Percentiles rank a stretch among this genome's conserved stretches.
Conservation (phyloP, 2,113 vertebrate genomes). For the Manacus vitellinus region DNA sequence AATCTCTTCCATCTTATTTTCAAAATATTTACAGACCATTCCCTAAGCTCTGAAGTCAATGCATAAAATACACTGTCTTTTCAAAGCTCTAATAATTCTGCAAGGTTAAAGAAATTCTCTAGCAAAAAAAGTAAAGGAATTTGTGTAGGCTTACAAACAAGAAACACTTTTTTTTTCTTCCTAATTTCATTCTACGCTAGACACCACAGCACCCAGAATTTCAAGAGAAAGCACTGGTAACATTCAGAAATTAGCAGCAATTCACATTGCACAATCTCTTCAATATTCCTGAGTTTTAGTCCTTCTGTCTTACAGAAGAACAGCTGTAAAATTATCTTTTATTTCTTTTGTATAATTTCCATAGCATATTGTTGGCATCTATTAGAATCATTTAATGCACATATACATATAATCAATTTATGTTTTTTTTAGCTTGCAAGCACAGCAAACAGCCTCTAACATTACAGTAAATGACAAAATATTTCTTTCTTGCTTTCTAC, state of each 20-base stretch:
- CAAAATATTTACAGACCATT: background rate
- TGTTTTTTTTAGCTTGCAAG: background rate
- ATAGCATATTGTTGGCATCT: background rate
- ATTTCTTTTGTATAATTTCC: background rate
- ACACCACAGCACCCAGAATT: background rate
- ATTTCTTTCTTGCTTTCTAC: background rate
- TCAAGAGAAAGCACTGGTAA: background rate
- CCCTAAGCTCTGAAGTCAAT: background rate
- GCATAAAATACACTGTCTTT: background rate
- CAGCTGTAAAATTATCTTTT: background rate
- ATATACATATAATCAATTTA: background rate
- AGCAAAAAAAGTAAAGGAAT: background rate
- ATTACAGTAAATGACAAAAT: background rate
- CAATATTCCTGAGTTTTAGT: background rate
- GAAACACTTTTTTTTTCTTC: background rate
- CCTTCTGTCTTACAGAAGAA: background rate
- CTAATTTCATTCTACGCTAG: background rate
- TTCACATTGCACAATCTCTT: background rate
- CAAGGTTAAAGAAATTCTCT: background rate
- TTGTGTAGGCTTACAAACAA: background rate
- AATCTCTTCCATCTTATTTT: background rate
- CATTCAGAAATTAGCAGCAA: background rate
- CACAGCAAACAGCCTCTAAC: background rate
- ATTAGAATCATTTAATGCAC: background rate
- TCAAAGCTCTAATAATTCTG: background rate